These are phyloP conservation scores for Garrulus glandarius DNA, from an alignment of 2,797 vertebrate species.

Conservation along the genomic window DNA sequence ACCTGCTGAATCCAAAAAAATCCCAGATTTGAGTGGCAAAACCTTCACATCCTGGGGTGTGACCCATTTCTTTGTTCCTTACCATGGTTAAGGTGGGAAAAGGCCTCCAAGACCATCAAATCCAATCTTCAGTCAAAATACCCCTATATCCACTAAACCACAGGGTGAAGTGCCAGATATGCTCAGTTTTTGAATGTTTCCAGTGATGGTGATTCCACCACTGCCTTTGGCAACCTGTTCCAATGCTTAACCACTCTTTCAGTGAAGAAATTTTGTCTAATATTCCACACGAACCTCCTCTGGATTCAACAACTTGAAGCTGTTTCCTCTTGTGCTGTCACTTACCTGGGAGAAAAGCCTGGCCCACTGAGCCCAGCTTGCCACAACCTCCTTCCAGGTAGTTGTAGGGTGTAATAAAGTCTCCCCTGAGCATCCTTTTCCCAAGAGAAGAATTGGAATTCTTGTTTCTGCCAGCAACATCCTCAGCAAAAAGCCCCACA, in stretches of 20 bases:
- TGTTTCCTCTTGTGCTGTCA: background rate
- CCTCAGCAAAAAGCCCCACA: background rate
- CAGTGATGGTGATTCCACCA: background rate
- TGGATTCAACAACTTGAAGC: background rate
- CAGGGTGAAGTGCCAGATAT: background rate
- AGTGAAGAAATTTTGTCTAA: background rate
- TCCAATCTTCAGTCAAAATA: background rate
- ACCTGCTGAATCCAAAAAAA: background rate
- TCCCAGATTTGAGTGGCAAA: background rate
- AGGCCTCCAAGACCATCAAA: background rate
- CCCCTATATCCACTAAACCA: background rate
- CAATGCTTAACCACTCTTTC: background rate
- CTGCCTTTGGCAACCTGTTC: background rate
- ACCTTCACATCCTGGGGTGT: background rate
- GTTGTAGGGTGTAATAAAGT: background rate
- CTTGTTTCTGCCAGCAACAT: background rate
- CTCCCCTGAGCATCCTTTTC: background rate
- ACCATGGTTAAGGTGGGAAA: background rate
- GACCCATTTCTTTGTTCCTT: background rate
- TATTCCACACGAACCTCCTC: background rate
- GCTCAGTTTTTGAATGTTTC: background rate
- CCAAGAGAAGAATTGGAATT: background rate
- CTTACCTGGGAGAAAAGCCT: background rate
- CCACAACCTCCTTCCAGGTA: background rate
- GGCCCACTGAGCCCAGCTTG: no score